Evolutionary conservation across 2,888 invertebrate genomes (phyloP).

Genomic region (Xylota sylvarum): DNA sequence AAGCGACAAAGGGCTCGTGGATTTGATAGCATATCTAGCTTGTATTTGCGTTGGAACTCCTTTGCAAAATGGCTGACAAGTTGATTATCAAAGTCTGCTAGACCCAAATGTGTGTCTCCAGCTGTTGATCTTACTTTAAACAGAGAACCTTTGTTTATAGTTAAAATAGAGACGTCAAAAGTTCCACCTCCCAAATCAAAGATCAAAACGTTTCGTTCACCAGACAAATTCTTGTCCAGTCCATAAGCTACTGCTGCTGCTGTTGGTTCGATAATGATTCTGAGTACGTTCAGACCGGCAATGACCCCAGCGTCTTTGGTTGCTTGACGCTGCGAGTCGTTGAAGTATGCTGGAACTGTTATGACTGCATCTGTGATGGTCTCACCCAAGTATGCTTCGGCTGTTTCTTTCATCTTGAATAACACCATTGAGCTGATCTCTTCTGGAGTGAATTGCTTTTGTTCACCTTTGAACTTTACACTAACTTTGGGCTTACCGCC

Average conservation of each 20-base stretch:
- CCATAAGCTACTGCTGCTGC: conserved; percentile 96
- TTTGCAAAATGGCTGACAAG: conserved; percentile 94
- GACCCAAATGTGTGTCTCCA: conserved; percentile 96
- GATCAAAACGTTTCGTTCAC: conserved; percentile 92
- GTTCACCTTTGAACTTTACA: conserved; percentile 93
- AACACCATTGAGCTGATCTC: conserved; percentile 96
- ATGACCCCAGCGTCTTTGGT: conserved; percentile 96
- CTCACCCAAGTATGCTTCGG: conserved; percentile 93
- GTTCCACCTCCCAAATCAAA: conserved; percentile 89
- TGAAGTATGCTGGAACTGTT: conserved; percentile 95
- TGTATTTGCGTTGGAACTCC: conserved; percentile 92
- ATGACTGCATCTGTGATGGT: conserved; percentile 93
- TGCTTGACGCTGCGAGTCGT: conserved; percentile 93
- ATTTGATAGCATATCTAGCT: conserved; percentile 88
- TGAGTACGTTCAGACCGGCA: conserved; percentile 93
- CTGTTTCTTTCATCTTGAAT: conserved; percentile 95
- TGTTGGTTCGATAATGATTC: conserved; percentile 96
- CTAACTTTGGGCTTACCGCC: conserved; percentile 91
- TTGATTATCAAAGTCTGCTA: conserved; percentile 94
- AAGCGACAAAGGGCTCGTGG: conserved; percentile 88
- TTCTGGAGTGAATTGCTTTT: conserved; percentile 94
- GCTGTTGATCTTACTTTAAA: conserved; percentile 97
- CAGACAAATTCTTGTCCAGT: conserved; percentile 91
- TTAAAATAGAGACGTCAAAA: conserved; percentile 96
- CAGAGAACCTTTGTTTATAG: conserved; percentile 93